A percentile compares a stretch with the other conserved stretches of the same genome.
Evolutionary conservation across 2,888 invertebrate genomes (phyloP).

Genomic region (Chrysopilus asiliformis): DNA sequence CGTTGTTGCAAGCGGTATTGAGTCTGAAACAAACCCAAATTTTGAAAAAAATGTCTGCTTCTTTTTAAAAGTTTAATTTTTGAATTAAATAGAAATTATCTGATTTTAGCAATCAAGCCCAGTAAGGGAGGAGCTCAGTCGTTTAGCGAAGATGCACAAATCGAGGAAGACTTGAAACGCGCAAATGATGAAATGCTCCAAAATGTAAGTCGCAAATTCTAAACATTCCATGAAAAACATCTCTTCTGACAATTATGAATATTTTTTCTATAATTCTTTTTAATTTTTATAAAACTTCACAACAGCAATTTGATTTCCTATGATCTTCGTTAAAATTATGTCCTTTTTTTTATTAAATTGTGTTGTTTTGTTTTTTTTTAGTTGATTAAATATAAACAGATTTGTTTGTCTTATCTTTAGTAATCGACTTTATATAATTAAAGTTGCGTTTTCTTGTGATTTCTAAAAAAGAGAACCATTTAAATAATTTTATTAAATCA

Average conservation of each 20-base stretch:
- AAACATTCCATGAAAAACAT: background rate
- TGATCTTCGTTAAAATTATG: conserved; percentile 12
- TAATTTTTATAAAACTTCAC: too few relatives aligned
- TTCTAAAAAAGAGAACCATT: conserved; percentile 4
- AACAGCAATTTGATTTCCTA: conserved; percentile 16
- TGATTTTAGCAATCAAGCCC: too few relatives aligned
- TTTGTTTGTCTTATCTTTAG: conserved; percentile 2
- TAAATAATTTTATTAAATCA: too few relatives aligned
- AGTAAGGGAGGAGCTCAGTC: conserved; percentile 24
- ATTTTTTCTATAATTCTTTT: background rate
- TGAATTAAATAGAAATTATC: too few relatives aligned
- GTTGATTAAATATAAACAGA: conserved; percentile 2
- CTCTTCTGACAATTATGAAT: background rate
- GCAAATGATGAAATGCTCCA: conserved; percentile 33
- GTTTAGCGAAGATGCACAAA: conserved; percentile 19
- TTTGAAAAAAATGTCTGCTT: too few relatives aligned
- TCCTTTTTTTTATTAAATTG: conserved; percentile 1
- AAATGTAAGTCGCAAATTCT: conserved; percentile 25
- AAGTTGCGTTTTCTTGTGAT: conserved; percentile 13
- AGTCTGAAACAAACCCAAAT: too few relatives aligned
- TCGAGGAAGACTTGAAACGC: conserved; percentile 29
- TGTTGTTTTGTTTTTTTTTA: conserved; percentile 6
- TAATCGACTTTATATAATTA: background rate
- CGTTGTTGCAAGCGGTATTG: too few relatives aligned
- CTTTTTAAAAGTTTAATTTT: too few relatives aligned